Percentiles rank a stretch among this genome's conserved stretches.
These are phyloP conservation scores for Protaetia brevitarsis DNA, from an alignment of 1,140 invertebrate genomes.

Conservation along the genomic window DNA sequence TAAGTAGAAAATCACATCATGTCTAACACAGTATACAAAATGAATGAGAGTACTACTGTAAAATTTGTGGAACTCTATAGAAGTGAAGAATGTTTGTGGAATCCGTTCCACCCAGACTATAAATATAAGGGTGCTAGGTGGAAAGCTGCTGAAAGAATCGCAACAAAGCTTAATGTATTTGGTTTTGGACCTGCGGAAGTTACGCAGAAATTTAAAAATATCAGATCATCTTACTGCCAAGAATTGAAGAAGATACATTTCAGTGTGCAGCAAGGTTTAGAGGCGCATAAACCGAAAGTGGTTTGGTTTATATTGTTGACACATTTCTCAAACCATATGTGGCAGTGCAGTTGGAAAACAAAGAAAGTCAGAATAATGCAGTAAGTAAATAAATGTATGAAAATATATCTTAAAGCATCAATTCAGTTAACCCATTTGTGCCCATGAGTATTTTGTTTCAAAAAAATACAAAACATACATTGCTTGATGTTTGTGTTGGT, in stretches of 20 bases:
- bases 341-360: background rate
- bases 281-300: slow-evolving; percentile 18
- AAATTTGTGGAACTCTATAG: slow-evolving; percentile 53
- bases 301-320: slow-evolving; percentile 19
- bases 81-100: slow-evolving; percentile 52
- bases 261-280: background rate
- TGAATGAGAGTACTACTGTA: slow-evolving; percentile 38
- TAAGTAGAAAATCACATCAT: too few species aligned
- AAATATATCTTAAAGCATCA: background rate
- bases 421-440: too few species aligned
- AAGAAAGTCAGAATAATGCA: background rate
- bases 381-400: background rate
- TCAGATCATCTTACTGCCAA: slow-evolving; percentile 51
- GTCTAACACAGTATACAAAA: slow-evolving; percentile 12
- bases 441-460: too few species aligned
- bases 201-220: slow-evolving; percentile 53
- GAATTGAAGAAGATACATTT: slow-evolving; percentile 51
- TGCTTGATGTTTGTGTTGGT: too few species aligned
- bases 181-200: slow-evolving; percentile 47
- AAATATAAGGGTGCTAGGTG: slow-evolving; percentile 48
- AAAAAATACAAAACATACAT: too few species aligned
- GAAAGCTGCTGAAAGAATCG: slow-evolving; percentile 47
- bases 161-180: slow-evolving; percentile 48
- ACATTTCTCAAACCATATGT: slow-evolving; percentile 12
- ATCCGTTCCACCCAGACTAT: slow-evolving; percentile 48